Evolutionary conservation across 2,888 invertebrate genomes (phyloP).

Genomic region (Chloroclystis v-ata): DNA sequence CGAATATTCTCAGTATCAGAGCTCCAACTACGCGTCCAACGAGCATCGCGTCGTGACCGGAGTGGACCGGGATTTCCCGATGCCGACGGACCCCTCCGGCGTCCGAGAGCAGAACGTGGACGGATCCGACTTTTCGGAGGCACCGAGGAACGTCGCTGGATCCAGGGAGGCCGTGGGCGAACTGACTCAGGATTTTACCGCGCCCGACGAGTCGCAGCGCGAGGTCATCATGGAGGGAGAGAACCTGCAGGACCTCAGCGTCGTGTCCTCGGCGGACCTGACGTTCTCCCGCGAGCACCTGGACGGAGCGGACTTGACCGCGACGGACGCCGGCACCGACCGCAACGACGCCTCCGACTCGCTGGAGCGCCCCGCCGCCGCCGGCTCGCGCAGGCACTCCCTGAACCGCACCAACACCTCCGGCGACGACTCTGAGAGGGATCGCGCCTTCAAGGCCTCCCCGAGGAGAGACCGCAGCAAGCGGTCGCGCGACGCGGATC

Average conservation of each 20-base stretch:
- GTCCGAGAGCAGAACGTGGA: constrained; percentile 66
- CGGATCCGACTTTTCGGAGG: constrained; percentile 66
- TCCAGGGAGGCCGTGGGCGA: constrained; percentile 41
- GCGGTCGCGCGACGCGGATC: constrained; percentile 48
- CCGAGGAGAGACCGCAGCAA: constrained; percentile 57
- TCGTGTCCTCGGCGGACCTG: constrained; percentile 53
- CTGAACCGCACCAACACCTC: constrained; percentile 56
- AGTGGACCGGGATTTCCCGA: constrained; percentile 64
- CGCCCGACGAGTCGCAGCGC: constrained; percentile 62
- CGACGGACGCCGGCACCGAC: constrained; percentile 44
- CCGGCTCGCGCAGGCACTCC: constrained; percentile 36
- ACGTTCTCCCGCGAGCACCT: constrained; percentile 68
- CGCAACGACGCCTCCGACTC: constrained; percentile 50
- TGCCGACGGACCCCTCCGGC: constrained; percentile 46
- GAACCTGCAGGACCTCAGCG: constrained; percentile 71
- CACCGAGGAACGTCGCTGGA: constrained; percentile 37
- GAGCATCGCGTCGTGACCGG: constrained; percentile 78
- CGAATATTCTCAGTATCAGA: constrained; percentile 58
- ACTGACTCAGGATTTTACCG: constrained; percentile 60
- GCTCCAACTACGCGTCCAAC: constrained; percentile 57
- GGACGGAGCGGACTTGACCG: constrained; percentile 64
- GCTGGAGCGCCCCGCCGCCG: constrained; percentile 50
- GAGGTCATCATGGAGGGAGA: constrained; percentile 80
- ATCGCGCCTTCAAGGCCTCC: constrained; percentile 55
- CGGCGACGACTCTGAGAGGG: constrained; percentile 68